Evolutionary conservation across 2,888 invertebrate species (phyloP).

Genomic region (Lasioglossum oenotherae): DNA sequence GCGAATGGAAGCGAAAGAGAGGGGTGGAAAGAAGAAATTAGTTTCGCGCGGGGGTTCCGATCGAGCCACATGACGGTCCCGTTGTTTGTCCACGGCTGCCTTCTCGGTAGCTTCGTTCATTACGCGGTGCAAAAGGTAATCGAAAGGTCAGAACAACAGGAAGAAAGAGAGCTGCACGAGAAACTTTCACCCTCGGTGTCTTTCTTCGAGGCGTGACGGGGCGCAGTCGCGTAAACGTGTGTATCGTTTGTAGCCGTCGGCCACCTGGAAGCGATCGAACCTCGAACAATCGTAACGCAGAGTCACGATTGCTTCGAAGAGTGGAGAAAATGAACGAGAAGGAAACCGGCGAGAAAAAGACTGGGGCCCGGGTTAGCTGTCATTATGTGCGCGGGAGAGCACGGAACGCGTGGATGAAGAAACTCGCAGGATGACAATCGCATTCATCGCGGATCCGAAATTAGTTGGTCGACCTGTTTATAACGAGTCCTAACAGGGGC

Average conservation of each 20-base stretch:
- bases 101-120: constrained; percentile 69
- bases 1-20: background rate
- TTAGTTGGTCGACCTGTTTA: constrained; percentile 29
- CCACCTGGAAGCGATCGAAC: constrained; percentile 81
- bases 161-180: background rate
- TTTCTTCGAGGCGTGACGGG: constrained; percentile 46
- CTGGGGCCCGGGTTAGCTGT: constrained; percentile 33
- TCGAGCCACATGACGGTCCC: constrained; percentile 29
- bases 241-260: constrained; percentile 73
- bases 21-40: constrained; percentile 26
- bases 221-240: constrained; percentile 68
- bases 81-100: constrained; percentile 40
- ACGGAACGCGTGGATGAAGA: constrained; percentile 60
- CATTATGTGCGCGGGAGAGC: constrained; percentile 47
- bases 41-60: constrained; percentile 31
- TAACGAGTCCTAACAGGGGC: background rate
- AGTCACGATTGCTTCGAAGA: constrained; percentile 71
- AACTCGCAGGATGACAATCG: constrained; percentile 61
- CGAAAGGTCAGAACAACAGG: constrained; percentile 3
- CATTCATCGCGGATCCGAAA: constrained; percentile 51
- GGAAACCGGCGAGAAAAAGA: constrained; percentile 15
- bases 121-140: constrained; percentile 35
- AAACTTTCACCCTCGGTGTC: constrained; percentile 50
- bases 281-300: constrained; percentile 80
- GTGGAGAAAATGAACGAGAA: constrained; percentile 54